These are phyloP conservation scores for Glaucomys volans DNA, from an alignment of 2,113 vertebrate species.

Conservation along the genomic window DNA sequence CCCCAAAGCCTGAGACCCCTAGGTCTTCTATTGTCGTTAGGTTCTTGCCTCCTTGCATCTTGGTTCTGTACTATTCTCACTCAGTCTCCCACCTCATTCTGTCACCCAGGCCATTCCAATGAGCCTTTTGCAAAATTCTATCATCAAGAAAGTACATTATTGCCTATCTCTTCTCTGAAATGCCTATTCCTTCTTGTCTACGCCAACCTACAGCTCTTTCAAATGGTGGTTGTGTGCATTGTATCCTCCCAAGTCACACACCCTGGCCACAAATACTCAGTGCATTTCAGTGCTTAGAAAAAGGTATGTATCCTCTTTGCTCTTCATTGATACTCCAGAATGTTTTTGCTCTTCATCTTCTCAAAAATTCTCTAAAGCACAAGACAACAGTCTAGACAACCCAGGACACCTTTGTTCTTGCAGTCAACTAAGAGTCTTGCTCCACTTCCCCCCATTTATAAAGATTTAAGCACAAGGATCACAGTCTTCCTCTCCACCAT, in stretches of 20 bases:
- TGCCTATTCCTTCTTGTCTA: not conserved
- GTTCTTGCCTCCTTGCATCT: not conserved
- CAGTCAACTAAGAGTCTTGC: not conserved
- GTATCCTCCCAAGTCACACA: fast-evolving
- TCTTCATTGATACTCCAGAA: not conserved
- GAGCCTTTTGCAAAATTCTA: not conserved
- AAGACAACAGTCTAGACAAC: not conserved
- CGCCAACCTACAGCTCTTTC: not conserved
- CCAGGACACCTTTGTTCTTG: not conserved
- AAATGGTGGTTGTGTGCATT: not conserved
- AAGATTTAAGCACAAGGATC: not conserved
- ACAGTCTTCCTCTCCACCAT: not conserved
- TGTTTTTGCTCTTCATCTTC: not conserved
- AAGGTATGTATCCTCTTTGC: not conserved
- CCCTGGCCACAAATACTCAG: not conserved
- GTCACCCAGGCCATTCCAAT: not conserved
- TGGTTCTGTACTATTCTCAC: not conserved
- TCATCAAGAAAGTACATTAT: not conserved
- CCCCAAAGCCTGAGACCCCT: not conserved
- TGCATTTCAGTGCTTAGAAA: not conserved
- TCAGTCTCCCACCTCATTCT: not conserved
- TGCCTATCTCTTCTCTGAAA: not conserved
- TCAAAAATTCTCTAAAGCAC: not conserved
- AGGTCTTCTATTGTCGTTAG: not conserved
- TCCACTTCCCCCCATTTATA: not conserved